These are phyloP conservation scores for Coilia nasus DNA, from an alignment of 2,797 vertebrate species.

Conservation along the genomic window DNA sequence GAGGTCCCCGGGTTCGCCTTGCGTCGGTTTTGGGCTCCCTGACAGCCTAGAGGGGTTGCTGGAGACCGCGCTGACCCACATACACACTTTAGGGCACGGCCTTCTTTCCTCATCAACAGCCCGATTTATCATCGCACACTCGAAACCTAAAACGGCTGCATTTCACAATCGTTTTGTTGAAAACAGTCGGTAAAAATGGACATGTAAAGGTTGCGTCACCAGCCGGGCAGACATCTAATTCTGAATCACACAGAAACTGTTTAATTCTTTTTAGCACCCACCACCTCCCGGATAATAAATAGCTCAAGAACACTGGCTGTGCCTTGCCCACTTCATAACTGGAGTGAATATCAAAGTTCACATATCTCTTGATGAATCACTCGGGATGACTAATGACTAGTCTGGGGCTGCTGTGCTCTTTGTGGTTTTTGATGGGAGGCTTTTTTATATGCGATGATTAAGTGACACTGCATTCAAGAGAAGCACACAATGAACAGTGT, in stretches of 20 bases:
- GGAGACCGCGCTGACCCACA: not conserved
- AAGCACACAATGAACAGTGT: not conserved
- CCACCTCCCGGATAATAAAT: not conserved
- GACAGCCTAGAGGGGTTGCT: not conserved
- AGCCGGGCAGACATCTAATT: not conserved
- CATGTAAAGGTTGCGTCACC: conserved; percentile 8
- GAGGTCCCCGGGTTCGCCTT: not conserved
- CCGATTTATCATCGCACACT: not conserved
- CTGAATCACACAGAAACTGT: not conserved
- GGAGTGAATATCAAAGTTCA: not conserved
- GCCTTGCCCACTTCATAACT: not conserved
- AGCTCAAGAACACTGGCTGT: not conserved
- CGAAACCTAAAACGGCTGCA: not conserved
- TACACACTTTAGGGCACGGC: not conserved
- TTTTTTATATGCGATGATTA: not conserved
- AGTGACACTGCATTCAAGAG: not conserved
- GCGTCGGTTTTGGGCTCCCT: not conserved
- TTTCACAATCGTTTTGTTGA: not conserved
- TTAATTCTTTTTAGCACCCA: not conserved
- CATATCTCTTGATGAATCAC: conserved; percentile 10
- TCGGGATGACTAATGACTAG: not conserved
- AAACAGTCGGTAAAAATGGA: not conserved
- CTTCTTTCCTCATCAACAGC: not conserved
- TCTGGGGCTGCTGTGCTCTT: not conserved
- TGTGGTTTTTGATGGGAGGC: not conserved